Base-by-base conservation (phyloP, 2,888 invertebrate species). In the Thelaira solivaga region DNA sequence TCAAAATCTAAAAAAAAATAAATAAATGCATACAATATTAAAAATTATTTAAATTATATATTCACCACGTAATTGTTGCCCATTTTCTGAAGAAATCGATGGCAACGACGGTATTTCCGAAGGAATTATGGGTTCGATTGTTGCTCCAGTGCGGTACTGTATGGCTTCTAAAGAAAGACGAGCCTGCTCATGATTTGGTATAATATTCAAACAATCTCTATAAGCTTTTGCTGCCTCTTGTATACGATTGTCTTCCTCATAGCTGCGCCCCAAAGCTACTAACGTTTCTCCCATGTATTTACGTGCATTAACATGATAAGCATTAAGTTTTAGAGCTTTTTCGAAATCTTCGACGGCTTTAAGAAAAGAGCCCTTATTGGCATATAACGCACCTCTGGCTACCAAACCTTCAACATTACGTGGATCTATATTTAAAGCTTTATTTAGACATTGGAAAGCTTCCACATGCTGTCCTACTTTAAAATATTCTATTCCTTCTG, bases 341-440 rank as follows among this genome's bases (percentile, higher is more conserved):
- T 97, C 97, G 89, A 98, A 97, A 88, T 98, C 98, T 83, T 96
- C 95, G 81, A 98, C 95, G 0, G 98, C 98, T 87, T 96, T 96
- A 83, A 95, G 94, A 89, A 96, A 97, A 84, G 95, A 96, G 80
- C 97, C 97, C 86, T 95, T 96, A 88, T 98, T 98, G 10, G 98
- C 98, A 87, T 96, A 97, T 83, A 97, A 90, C 24, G 97, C 97
- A 80, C 97, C 97, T 85, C 97, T 92, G 1, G 97, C 97, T 1
- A 97, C 97, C 69, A 97, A 90, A 24, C 96, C 97, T 90, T 97
- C 97, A 1, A 97, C 96, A 89, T 97, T 97, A 83, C 94, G 92
- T 0, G 96, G 94, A 89, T 97, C 97, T 83, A 97, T 97, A 87
- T 93, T 95, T 57, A 98, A 90, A 3, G 98, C 98, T 89, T 96